Evolutionary conservation across 2,797 vertebrate genomes (phyloP), one percentile per base, ranked within the genome.

Genomic region (Peromyscus eremicus): DNA sequence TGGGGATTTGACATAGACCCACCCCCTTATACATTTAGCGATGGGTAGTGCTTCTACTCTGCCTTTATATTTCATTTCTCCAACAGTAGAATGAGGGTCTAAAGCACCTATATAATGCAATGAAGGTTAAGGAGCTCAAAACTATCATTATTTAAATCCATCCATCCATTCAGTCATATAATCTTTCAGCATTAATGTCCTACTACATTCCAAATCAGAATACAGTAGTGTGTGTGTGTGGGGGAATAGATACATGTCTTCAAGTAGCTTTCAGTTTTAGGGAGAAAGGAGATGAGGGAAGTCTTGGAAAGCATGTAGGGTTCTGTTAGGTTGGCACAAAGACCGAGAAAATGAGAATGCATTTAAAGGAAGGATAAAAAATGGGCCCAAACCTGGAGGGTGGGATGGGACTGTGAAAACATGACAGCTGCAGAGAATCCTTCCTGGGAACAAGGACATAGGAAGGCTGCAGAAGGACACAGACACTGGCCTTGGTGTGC

Each of bases 151-250:
- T 89, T 64, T 43, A 34, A n/a, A 32, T 40, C 12, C 32, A 40
- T 52, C 32, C 86, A 66, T 84, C 7, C 12, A 81, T 46, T n/a
- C 32, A 80, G 70, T 32, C 32, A 80, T 76, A 3, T 10, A 89
- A 79, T 79, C 29, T 93, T 76, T 71, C n/a, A 60, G 34, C 40
- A 80, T 4, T 76, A 77, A 82, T 75, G 60, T 40, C 2, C 25
- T 86, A 75, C 13, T 29, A 25, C 32, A 40, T 81, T 17, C 83
- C n/a, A 86, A 62, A 92, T 89, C 89, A 91, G 57, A 71, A 91
- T 73, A 68, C 4, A 92, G 60, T 70, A 46, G 37, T 43, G n/a
- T 52, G 52, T 52, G 52, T 55, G 37, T n/a, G n/a, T n/a, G 87
- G 55, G 0, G 60, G 16, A 66, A 77, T 34, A 70, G 12, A 64